phyloP scores from a whole-genome alignment of 2,797 vertebrate genomes.

The Xerus rutilus region DNA sequence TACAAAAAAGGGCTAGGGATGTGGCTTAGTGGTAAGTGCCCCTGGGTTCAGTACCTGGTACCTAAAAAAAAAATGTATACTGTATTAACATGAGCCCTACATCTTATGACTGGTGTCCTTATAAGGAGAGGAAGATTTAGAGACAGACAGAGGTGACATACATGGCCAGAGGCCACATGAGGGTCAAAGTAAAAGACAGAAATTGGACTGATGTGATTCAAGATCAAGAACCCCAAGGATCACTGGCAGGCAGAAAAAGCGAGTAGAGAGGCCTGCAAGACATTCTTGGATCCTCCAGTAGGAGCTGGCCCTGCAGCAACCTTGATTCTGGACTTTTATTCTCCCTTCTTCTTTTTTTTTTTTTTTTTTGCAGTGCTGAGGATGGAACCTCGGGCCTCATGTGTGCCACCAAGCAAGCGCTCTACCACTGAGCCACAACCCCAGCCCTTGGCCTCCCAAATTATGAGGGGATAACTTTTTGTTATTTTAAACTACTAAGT shows the following conservation, averaged over 20 bases:
- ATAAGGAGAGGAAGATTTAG: too few species aligned
- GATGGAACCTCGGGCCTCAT: too few species aligned
- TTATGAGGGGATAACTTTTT: neutral
- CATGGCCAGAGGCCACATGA: neutral
- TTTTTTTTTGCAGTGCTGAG: too few species aligned
- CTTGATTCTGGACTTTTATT: neutral
- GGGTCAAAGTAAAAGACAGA: neutral
- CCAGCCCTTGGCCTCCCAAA: neutral
- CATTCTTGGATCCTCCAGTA: too few species aligned
- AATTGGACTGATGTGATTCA: neutral
- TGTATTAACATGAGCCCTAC: neutral
- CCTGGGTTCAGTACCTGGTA: too few species aligned
- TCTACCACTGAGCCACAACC: too few species aligned
- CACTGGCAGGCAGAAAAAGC: neutral
- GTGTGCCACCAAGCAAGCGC: too few species aligned
- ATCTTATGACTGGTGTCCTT: too few species aligned
- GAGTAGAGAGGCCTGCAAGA: neutral
- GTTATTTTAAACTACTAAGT: neutral
- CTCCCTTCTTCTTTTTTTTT: too few species aligned
- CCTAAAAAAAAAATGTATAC: too few species aligned
- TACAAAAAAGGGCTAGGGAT: too few species aligned
- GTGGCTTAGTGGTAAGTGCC: too few species aligned
- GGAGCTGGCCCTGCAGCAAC: neutral
- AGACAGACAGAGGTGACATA: neutral
- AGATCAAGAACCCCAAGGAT: neutral